phyloP scores from a whole-genome alignment of 2,113 vertebrate genomes.

The Trichechus manatus region DNA sequence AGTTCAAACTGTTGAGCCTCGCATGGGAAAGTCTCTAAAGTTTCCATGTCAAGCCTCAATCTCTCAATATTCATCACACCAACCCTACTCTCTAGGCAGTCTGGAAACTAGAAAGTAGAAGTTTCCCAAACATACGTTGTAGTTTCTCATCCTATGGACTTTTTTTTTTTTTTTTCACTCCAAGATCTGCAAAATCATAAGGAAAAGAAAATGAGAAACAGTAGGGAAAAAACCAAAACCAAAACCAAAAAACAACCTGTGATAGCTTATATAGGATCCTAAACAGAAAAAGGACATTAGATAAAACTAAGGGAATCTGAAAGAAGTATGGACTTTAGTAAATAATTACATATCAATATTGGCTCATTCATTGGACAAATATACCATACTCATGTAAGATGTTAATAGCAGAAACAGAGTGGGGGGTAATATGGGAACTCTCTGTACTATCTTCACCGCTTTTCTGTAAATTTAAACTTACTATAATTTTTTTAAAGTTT shows the following conservation, averaged over 20 bases:
- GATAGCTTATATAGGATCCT: not conserved
- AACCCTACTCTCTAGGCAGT: not conserved
- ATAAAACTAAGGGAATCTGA: not conserved
- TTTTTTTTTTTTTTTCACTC: not conserved
- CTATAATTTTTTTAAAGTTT: not conserved
- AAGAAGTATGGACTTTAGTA: not conserved
- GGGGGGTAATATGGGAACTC: not conserved
- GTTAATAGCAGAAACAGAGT: not conserved
- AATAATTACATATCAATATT: not conserved
- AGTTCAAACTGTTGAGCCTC: not conserved
- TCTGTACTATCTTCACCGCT: not conserved
- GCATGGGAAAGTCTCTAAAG: not conserved
- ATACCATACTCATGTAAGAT: not conserved
- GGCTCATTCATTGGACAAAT: not conserved
- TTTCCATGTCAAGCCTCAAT: not conserved
- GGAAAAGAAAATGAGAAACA: not conserved
- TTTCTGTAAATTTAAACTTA: constrained; percentile 1
- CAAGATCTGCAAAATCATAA: not conserved
- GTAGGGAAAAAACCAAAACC: not conserved
- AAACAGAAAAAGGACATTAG: not conserved
- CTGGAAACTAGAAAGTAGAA: not conserved
- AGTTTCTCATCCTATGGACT: not conserved
- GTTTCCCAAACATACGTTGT: not conserved
- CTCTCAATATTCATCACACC: not conserved
- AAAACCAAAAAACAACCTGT: not conserved